phyloP scores from a whole-genome alignment of 2,113 vertebrate species.

The Varanus komodoensis region DNA sequence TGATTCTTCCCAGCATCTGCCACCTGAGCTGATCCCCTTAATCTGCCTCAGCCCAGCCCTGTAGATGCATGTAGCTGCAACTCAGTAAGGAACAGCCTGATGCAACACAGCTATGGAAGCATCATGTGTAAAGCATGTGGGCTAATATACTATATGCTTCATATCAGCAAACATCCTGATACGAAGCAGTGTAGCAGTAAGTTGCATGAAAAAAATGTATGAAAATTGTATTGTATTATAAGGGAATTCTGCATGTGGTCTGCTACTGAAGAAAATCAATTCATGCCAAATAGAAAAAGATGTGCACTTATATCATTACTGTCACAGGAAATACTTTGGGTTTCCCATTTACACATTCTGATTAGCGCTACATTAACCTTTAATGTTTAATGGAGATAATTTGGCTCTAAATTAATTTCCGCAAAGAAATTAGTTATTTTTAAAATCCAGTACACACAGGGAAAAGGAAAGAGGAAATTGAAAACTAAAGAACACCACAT shows the following conservation, averaged over 20 bases:
- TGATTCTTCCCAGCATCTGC: no score
- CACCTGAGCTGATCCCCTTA: no score
- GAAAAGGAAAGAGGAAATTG: not conserved
- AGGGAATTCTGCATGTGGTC: not conserved
- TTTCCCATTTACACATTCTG: not conserved
- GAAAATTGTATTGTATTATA: not conserved
- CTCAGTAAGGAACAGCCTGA: not conserved
- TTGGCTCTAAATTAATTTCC: constrained; percentile 10
- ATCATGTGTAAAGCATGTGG: not conserved
- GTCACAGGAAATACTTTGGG: not conserved
- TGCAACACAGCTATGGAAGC: not conserved
- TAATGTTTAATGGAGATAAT: constrained; percentile 11
- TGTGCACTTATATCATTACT: not conserved
- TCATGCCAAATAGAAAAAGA: not conserved
- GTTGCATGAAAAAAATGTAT: not conserved
- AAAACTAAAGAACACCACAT: not conserved
- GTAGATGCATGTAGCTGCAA: not conserved
- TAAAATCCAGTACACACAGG: not conserved
- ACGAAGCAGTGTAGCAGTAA: no score
- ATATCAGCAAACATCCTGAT: not conserved
- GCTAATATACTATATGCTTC: not conserved
- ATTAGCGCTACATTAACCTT: constrained; percentile 23
- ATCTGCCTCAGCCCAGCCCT: not conserved
- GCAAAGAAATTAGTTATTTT: constrained; percentile 15
- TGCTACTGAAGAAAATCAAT: not conserved